These are phyloP conservation scores for Tetramorium parvispinum DNA, from an alignment of 1,140 invertebrate genomes.

Conservation along the genomic window DNA sequence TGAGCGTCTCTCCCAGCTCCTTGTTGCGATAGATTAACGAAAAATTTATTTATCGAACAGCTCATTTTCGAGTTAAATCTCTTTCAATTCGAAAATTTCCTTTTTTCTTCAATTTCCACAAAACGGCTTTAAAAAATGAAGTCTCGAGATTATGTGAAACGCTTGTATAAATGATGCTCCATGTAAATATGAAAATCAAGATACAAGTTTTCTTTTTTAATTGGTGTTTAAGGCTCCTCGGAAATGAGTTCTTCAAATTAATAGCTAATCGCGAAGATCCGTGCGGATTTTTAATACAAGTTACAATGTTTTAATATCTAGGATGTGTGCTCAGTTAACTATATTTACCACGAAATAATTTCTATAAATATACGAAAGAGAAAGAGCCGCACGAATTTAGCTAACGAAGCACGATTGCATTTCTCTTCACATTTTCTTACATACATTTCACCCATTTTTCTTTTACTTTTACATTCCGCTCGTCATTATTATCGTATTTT, in stretches of 20 bases:
- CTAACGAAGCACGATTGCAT: not conserved
- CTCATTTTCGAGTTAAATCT: not conserved
- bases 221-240: not conserved
- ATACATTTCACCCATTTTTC: not conserved
- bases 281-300: not conserved
- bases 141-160: not conserved
- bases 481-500: constrained; percentile 2
- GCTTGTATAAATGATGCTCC: not conserved
- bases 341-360: not conserved
- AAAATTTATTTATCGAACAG: not conserved
- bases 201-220: not conserved
- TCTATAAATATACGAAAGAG: not conserved
- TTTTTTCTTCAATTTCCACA: not conserved
- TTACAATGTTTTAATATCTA: not conserved
- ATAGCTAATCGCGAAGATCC: not conserved
- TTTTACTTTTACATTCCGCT: not conserved
- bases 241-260: not conserved
- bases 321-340: not conserved
- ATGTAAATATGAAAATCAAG: not conserved
- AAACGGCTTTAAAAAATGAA: too few relatives aligned
- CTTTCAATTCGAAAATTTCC: too few relatives aligned
- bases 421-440: not conserved
- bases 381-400: not conserved
- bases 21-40: not conserved
- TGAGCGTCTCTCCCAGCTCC: too few relatives aligned